Conservation (phyloP, 1,140 invertebrate genomes). For the Lasaia peninsularis region DNA sequence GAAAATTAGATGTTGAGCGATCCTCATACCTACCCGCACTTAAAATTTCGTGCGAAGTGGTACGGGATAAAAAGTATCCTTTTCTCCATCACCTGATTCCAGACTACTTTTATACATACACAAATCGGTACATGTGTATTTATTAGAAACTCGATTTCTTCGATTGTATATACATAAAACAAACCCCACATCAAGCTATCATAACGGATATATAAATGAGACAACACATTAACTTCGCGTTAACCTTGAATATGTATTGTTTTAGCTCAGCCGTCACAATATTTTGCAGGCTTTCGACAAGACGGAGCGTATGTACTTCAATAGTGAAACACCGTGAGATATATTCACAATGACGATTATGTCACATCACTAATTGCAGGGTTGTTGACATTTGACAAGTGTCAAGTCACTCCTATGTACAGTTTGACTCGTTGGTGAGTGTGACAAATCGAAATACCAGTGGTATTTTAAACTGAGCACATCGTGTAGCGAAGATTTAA, state of each 20-base stretch:
- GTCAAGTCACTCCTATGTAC: background rate
- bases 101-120: too few relatives aligned
- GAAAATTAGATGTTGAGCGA: too few relatives aligned
- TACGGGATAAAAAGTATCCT: too few relatives aligned
- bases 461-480: background rate
- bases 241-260: background rate
- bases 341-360: background rate
- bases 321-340: constrained; percentile 10
- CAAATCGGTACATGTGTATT: too few relatives aligned
- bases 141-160: too few relatives aligned
- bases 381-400: constrained; percentile 3
- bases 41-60: too few relatives aligned
- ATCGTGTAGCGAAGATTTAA: background rate
- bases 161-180: too few relatives aligned
- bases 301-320: background rate
- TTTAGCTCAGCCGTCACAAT: background rate
- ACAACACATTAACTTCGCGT: background rate
- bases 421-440: background rate
- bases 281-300: background rate
- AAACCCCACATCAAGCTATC: background rate
- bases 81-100: too few relatives aligned
- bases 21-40: too few relatives aligned
- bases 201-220: background rate
- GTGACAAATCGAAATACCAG: background rate
- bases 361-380: constrained; percentile 7